Percentiles rank a stretch among this genome's conserved stretches.
Evolutionary conservation across 1,140 invertebrate species (phyloP).

Genomic region (Drosophila nannoptera): DNA sequence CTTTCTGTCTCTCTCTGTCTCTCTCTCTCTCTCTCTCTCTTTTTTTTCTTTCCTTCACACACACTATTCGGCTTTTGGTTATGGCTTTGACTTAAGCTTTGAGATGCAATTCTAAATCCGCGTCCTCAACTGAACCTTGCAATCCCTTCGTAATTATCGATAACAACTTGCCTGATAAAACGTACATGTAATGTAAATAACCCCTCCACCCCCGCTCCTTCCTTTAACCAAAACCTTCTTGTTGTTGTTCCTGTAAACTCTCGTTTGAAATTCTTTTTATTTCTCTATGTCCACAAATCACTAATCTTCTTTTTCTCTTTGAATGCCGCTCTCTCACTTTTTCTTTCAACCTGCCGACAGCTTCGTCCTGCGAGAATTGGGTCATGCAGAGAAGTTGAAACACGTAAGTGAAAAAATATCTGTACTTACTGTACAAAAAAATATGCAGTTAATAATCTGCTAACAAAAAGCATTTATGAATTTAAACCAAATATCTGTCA

Average conservation of each 20-base stretch:
- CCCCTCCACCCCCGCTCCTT: not conserved
- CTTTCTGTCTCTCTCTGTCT: not conserved
- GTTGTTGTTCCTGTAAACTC: slow-evolving; percentile 36
- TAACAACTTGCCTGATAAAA: slow-evolving; percentile 10
- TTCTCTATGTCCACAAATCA: slow-evolving; percentile 10
- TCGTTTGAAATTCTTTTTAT: slow-evolving; percentile 12
- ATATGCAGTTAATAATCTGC: no score
- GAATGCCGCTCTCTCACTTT: not conserved
- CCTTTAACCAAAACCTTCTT: slow-evolving; percentile 16
- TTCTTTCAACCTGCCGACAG: slow-evolving; percentile 65
- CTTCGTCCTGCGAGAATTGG: slow-evolving; percentile 82
- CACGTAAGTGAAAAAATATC: slow-evolving; percentile 83
- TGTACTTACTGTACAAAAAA: no score
- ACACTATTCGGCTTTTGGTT: slow-evolving; percentile 21
- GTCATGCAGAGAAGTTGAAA: slow-evolving; percentile 81
- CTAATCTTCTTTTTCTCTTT: slow-evolving; percentile 17
- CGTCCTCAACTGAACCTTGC: not conserved
- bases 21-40: slow-evolving; percentile 3
- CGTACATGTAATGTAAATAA: slow-evolving; percentile 7
- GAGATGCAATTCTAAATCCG: slow-evolving; percentile 13
- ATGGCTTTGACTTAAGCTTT: slow-evolving; percentile 41
- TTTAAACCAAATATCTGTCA: no score
- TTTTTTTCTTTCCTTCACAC: slow-evolving; percentile 3
- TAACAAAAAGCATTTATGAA: no score
- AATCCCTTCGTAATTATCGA: not conserved